These are phyloP conservation scores for Sylvia borin DNA, from an alignment of 2,797 vertebrate species.

Conservation along the genomic window DNA sequence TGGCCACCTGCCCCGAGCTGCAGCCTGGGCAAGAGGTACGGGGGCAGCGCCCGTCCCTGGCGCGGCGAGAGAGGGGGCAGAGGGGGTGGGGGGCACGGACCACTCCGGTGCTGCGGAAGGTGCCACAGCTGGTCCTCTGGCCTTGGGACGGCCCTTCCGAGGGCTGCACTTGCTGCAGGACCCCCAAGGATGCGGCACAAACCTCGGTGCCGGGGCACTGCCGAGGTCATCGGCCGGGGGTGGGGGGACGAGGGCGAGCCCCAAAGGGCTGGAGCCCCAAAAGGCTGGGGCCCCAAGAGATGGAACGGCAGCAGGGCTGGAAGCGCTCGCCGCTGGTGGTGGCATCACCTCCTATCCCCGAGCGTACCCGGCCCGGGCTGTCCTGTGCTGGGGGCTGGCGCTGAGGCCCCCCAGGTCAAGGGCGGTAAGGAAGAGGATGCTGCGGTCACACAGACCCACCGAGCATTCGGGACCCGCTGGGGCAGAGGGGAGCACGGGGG, in stretches of 20 bases:
- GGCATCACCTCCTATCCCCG: not conserved
- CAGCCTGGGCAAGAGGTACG: constrained; percentile 25
- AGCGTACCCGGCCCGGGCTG: not conserved
- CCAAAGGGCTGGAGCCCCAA: not conserved
- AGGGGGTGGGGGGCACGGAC: not conserved
- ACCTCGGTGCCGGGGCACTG: not conserved
- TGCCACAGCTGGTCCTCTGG: accelerated
- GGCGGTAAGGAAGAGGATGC: not conserved
- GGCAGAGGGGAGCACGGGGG: not conserved
- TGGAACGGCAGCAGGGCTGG: not conserved
- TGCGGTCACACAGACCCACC: not conserved
- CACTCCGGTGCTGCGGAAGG: not conserved
- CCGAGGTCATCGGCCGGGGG: not conserved
- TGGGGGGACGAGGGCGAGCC: not conserved
- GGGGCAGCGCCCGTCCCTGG: not conserved
- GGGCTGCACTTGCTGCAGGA: not conserved
- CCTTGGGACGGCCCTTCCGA: not conserved
- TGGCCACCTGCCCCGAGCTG: constrained; percentile 34
- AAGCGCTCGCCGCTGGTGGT: accelerated
- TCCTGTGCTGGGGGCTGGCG: not conserved
- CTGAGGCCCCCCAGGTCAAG: not conserved
- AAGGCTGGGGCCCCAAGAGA: not conserved
- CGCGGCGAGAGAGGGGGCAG: accelerated
- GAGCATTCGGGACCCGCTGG: not conserved
- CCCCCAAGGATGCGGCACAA: not conserved